Base-by-base conservation (phyloP, 2,797 vertebrate species). In the Myotis vivesi region DNA sequence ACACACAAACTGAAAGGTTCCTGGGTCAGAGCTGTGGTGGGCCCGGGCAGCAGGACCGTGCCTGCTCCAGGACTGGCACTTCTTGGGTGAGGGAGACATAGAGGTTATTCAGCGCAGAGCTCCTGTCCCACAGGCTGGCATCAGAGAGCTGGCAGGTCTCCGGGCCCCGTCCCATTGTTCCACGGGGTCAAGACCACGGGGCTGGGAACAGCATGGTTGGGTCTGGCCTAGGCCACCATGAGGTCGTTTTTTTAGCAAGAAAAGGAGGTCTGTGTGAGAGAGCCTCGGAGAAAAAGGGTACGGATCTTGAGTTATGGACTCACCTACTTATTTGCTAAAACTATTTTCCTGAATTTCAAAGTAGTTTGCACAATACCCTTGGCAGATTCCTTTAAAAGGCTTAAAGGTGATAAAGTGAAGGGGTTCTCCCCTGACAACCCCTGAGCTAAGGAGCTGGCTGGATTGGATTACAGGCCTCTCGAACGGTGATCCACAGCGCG, bases 401-500 rank as follows among this genome's bases (percentile, higher is more conserved):
- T 0, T 95, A 94, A 91, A 96, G 96, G 68, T 91, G 97, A 96
- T 90, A 97, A 91, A 69, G 77, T 83, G 75, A 85, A 6, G 30
- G 62, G 41, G 83, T 93, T 97, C 97, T 89, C 96, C 96, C 62
- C 94, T 93, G 98, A 98, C 98, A 98, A 98, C 91, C 92, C 92
- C 81, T 84, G 91, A 97, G 96, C 97, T 98, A 97, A 98, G 87
- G 77, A 88, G 89, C 87, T 87, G 83, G 77, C 92, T 97, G 97
- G 90, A 94, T 97, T 98, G 98, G 94, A 96, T 98, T 98, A 69
- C 73, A 99, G 99, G 99, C 99, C 1, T 99, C 99, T 28, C 98
- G 99, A 97, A 99, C 99, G 0, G 99, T 99, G 98, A 99, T 99
- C 98, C 99, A 99, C 98, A 99, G 99, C 36, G 99, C 99, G 36